Conservation (phyloP, 2,797 vertebrate species). For the Gymnoscopelus microlampas region DNA sequence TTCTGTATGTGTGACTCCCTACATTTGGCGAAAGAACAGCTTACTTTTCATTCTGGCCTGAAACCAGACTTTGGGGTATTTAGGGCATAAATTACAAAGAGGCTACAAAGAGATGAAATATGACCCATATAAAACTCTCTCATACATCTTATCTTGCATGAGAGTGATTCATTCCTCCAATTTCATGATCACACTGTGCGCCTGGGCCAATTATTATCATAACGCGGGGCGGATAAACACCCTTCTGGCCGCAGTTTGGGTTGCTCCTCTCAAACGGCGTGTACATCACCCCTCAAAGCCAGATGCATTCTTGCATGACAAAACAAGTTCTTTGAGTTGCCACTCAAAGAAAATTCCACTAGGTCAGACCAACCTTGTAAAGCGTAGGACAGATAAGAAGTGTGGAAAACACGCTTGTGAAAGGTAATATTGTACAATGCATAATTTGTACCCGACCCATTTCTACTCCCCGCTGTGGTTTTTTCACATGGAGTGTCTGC, state of each 20-base stretch:
- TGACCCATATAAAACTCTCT: constrained; percentile 63
- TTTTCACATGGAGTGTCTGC: constrained; percentile 35
- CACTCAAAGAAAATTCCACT: constrained; percentile 33
- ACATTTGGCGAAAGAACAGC: background rate
- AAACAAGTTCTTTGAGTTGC: constrained; percentile 40
- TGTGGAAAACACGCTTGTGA: constrained; percentile 36
- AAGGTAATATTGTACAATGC: constrained; percentile 18
- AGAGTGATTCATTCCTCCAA: constrained; percentile 67
- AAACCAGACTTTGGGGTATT: constrained; percentile 54
- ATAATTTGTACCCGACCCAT: constrained; percentile 13
- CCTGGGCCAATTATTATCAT: constrained; percentile 59
- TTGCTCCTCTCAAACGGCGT: constrained; percentile 45
- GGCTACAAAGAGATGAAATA: constrained; percentile 66
- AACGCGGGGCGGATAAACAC: constrained; percentile 55
- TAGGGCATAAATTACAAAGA: constrained; percentile 66
- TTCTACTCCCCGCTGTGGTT: constrained; percentile 53
- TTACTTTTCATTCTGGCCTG: constrained; percentile 53
- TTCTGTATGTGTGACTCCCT: too few species aligned
- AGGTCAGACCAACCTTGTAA: constrained; percentile 59
- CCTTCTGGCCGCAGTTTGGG: constrained; percentile 50
- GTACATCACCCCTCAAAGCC: constrained; percentile 62
- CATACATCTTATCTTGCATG: constrained; percentile 63
- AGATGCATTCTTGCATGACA: constrained; percentile 50
- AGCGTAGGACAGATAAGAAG: constrained; percentile 39
- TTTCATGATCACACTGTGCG: constrained; percentile 50